phyloP scores from a whole-genome alignment of 2,888 invertebrate species.

The Geophilus truncorum region DNA sequence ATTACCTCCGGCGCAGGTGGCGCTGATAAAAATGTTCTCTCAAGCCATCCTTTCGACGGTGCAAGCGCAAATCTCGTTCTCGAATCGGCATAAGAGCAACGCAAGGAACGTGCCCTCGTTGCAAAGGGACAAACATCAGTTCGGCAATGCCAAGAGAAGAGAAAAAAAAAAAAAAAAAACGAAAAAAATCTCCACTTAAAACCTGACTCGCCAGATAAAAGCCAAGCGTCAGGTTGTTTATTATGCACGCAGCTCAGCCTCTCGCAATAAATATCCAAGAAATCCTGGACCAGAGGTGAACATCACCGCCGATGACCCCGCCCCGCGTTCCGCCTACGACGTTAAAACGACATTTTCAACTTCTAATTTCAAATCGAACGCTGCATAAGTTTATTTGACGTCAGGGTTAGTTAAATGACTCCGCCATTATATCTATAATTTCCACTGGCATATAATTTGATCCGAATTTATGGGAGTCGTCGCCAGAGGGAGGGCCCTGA shows the following conservation, averaged over 20 bases:
- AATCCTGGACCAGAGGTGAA: constrained; percentile 4
- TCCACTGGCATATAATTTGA: constrained; percentile 22
- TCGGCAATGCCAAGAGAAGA: neutral
- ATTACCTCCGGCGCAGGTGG: constrained; percentile 32
- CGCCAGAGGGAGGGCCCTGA: neutral
- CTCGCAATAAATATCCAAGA: neutral
- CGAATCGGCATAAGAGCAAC: neutral
- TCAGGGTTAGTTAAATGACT: neutral
- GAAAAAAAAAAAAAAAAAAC: neutral
- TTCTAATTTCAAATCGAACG: neutral
- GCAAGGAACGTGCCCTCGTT: constrained; percentile 19
- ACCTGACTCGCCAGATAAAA: neutral
- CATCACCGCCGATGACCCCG: neutral
- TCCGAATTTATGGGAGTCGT: constrained; percentile 1
- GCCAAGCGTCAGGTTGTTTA: neutral
- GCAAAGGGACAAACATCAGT: neutral
- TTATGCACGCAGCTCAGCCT: constrained; percentile 4
- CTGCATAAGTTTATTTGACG: neutral
- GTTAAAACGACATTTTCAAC: neutral
- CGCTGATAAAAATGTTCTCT: constrained; percentile 29
- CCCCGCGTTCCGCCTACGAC: neutral
- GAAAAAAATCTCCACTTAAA: neutral
- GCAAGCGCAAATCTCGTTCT: neutral
- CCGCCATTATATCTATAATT: neutral
- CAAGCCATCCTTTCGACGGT: neutral